Evolutionary conservation across 2,113 vertebrate genomes (phyloP), one percentile per base, ranked within the genome.

Genomic region (Fulmarus glacialis): DNA sequence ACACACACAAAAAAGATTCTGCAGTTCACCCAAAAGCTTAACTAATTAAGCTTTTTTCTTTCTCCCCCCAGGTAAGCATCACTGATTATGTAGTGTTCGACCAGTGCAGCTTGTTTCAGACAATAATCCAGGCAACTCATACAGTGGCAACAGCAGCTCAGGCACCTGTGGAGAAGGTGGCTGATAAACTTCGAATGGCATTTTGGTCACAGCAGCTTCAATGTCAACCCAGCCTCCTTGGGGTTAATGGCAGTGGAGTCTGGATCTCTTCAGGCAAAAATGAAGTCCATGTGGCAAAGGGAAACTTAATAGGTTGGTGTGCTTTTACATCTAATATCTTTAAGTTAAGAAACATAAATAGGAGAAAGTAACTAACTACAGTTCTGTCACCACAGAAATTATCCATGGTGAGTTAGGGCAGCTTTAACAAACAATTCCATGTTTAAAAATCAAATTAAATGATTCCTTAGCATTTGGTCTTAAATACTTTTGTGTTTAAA

Each of bases 81-180:
- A 99, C 99, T 1, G 99, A 99, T 98, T 99, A 99, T 40, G 99
- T 99, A 66, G 99, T 99, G 63, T 99, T 99, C 38, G 99, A 99
- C 94, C 99, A 99, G 98, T 99, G 99, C 96, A 99, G 99, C 94
- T 88, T 99, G 16, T 99, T 99, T 98, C 99, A 99, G 98, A 99
- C 99, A 0, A 98, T 99, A 68, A 98, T 99, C 89, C 99, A 99
- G 43, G 99, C 99, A 82, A 99, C 99, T 0, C 99, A 99, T 26
- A 99, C 99, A 0, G 99, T 99, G 78, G 99, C 99, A 79, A 99
- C 99, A 2, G 99, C 98, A 22, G 99, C 99, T 56, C 99, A 99
- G 89, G 99, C 98, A 1, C 99, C 99, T 0, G 99, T 99, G 50
- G 99, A 99, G 93, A 99, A 99, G 34, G 99, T 99, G 86, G 99